Percentiles rank a stretch among this genome's conserved stretches.
phyloP scores from a whole-genome alignment of 2,888 invertebrate genomes.

The Scrobipalpa atriplicella region DNA sequence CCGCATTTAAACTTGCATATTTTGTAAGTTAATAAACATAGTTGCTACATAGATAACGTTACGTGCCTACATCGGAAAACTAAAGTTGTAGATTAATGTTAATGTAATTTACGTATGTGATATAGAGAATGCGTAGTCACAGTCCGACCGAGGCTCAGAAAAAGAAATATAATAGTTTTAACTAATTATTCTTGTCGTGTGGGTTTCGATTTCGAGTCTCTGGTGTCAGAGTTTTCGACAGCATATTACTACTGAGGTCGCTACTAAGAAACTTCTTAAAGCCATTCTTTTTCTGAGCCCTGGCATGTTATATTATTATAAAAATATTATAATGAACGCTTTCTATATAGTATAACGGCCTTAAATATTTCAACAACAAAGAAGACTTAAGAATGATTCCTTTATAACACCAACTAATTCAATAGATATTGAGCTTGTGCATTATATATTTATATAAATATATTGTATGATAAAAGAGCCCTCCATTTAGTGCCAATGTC shows the following conservation, averaged over 20 bases:
- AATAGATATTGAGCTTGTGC: background rate
- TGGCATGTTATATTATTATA: background rate
- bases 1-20: slow-evolving; percentile 7
- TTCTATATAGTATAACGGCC: slow-evolving; percentile 24
- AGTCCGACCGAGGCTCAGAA: background rate
- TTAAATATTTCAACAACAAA: slow-evolving; percentile 27
- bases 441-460: background rate
- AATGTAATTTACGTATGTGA: slow-evolving; percentile 3
- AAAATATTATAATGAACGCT: slow-evolving; percentile 8
- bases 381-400: background rate
- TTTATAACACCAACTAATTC: background rate
- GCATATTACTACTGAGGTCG: background rate
- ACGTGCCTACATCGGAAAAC: slow-evolving; percentile 15
- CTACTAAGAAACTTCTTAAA: background rate
- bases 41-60: slow-evolving; percentile 19
- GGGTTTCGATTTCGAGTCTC: too few relatives aligned
- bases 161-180: too few relatives aligned
- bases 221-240: too few relatives aligned
- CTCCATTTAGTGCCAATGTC: slow-evolving; percentile 78
- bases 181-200: too few relatives aligned
- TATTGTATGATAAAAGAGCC: slow-evolving; percentile 51
- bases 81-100: slow-evolving; percentile 8
- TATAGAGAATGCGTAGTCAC: slow-evolving; percentile 20
- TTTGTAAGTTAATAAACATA: slow-evolving; percentile 7
- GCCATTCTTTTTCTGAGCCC: background rate